Percentiles rank a stretch among this genome's conserved stretches.
Conservation (phyloP, 2,113 vertebrate genomes). For the Gallinago paraguaiae region DNA sequence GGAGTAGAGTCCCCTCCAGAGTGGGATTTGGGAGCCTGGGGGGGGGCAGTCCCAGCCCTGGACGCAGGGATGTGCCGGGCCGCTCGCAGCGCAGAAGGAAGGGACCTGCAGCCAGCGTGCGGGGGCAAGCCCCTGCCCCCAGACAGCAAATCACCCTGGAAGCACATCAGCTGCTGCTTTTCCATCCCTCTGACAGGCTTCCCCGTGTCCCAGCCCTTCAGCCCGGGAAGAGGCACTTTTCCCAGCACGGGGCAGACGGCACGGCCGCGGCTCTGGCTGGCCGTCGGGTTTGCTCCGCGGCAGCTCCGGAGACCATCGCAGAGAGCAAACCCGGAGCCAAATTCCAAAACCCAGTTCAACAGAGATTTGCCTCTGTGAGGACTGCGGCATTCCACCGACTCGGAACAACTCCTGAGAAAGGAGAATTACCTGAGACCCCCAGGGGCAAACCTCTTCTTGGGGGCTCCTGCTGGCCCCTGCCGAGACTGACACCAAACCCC, state of each 20-base stretch:
- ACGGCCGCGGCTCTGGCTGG: rapidly evolving
- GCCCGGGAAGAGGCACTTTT: not conserved
- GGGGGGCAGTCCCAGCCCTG: too few relatives aligned
- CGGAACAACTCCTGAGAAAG: not conserved
- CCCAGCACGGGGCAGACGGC: rapidly evolving
- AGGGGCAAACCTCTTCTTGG: not conserved
- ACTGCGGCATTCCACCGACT: rapidly evolving
- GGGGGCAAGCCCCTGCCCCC: rapidly evolving
- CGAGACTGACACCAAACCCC: not conserved
- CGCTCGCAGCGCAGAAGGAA: rapidly evolving
- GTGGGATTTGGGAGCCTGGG: too few relatives aligned
- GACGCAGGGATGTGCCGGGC: too few relatives aligned
- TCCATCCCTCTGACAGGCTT: not conserved
- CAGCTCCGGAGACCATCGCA: not conserved
- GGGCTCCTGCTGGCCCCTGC: rapidly evolving
- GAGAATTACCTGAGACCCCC: not conserved
- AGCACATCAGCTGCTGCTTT: not conserved
- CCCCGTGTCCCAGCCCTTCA: rapidly evolving
- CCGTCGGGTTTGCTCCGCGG: not conserved
- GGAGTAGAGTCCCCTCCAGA: too few relatives aligned
- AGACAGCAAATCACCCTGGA: rapidly evolving
- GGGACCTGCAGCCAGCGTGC: rapidly evolving
- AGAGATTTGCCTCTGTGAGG: not conserved
- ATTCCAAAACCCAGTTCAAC: not conserved
- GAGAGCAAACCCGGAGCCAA: not conserved